Evolutionary conservation across 2,888 invertebrate genomes (phyloP), one percentile per base, ranked within the genome.

Genomic region (Diarsia dahlii): DNA sequence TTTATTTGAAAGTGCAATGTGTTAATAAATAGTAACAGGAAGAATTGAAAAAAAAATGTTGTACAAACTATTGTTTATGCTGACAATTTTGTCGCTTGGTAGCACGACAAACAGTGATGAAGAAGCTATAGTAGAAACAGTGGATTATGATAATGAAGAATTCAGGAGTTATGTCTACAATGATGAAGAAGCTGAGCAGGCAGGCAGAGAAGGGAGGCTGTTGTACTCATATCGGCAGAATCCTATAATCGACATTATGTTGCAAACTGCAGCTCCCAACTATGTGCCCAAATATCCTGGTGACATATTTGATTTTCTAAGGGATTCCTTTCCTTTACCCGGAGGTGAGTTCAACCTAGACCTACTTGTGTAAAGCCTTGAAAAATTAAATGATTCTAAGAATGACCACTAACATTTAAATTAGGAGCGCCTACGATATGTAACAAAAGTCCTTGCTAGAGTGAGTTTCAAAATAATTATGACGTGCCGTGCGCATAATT

Each of bases 241-340:
- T 74, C 90, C 92, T 3, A 82, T 94, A 46, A 84, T 94, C 10
- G 90, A 94, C 45, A 84, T 91, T 20, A 81, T 95, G 56, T 65
- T 92, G 60, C 83, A 93, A 75, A 89, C 90, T 0, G 89, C 90
- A 3, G 90, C 91, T 2, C 80, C 80, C 5, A 84, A 88, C 45
- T 90, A 92, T 52, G 81, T 78, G 9, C 85, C 90, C 3, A 87
- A 89, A 52, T 80, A 88, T 23, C 64, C 84, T 12, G 87, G 84
- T 13, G 93, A 94, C 71, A 81, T 93, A 20, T 95, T 95, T 81
- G 92, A 92, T 73, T 93, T 95, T 70, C 80, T 95, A 18, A 88
- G 93, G 80, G 95, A 96, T 80, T 88, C 91, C 0, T 95, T 92
- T 76, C 91, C 93, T 50, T 87, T 95, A 66, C 95, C 95, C 15